Percentiles rank a stretch among this genome's conserved stretches.
phyloP scores from a whole-genome alignment of 2,888 invertebrate genomes.

The Eudiplozoon nipponicum region DNA sequence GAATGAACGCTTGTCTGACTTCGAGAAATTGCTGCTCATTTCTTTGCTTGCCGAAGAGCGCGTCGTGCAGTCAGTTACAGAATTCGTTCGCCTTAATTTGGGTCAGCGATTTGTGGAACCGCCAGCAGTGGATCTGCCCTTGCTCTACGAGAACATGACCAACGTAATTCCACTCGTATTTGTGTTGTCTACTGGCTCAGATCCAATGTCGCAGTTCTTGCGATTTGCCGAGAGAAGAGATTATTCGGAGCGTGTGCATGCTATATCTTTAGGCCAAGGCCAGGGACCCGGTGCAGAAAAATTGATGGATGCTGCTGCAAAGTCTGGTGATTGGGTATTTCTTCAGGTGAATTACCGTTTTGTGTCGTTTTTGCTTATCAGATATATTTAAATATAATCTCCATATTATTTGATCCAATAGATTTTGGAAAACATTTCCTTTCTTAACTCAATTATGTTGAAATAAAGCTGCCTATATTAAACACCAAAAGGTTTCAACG shows the following conservation, averaged over 20 bases:
- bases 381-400: too few species aligned
- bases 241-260: conserved; percentile 23
- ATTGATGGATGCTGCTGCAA: conserved; percentile 23
- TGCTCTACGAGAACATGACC: conserved; percentile 28
- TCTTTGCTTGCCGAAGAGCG: not conserved
- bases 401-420: too few species aligned
- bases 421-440: too few species aligned
- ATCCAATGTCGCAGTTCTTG: conserved; percentile 28
- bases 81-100: conserved; percentile 43
- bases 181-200: conserved; percentile 47
- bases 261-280: conserved; percentile 29
- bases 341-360: conserved; percentile 22
- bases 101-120: conserved; percentile 50
- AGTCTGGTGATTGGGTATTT: conserved; percentile 28
- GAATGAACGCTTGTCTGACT: too few species aligned
- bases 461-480: too few species aligned
- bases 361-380: too few species aligned
- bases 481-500: too few species aligned
- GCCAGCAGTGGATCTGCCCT: conserved; percentile 36
- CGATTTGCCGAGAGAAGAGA: conserved; percentile 25
- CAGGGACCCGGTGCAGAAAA: conserved; percentile 29
- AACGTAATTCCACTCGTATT: conserved; percentile 44
- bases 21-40: conserved; percentile 45
- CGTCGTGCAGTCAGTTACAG: conserved; percentile 44
- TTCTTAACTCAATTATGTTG: too few species aligned